phyloP scores from a whole-genome alignment of 2,113 vertebrate genomes.

The Cyprinodon variegatus region DNA sequence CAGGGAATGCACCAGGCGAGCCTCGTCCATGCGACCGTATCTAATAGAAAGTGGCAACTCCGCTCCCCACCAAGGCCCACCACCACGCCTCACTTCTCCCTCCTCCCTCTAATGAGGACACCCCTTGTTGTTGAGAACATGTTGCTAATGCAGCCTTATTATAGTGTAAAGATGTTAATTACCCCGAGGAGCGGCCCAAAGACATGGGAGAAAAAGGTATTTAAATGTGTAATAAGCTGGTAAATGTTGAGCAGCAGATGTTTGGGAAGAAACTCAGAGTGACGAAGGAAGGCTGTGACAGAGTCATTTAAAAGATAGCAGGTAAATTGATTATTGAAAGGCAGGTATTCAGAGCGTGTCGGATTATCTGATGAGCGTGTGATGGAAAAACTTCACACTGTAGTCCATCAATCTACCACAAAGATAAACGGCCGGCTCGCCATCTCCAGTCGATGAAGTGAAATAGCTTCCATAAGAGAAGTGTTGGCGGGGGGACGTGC shows the following conservation, averaged over 20 bases:
- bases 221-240: slow-evolving; percentile 30
- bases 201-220: neutral
- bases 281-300: slow-evolving; percentile 8
- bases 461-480: neutral
- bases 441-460: neutral
- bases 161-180: slow-evolving; percentile 36
- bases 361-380: slow-evolving; percentile 42
- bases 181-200: neutral
- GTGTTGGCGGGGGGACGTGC: slow-evolving; percentile 4
- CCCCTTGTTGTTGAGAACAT: slow-evolving; percentile 5
- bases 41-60: slow-evolving; percentile 67
- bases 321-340: slow-evolving; percentile 55
- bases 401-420: slow-evolving; percentile 41
- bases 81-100: slow-evolving; percentile 16
- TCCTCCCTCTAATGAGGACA: slow-evolving; percentile 8
- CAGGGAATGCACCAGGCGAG: slow-evolving; percentile 21
- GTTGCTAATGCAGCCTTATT: slow-evolving; percentile 10
- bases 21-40: slow-evolving; percentile 24
- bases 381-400: slow-evolving; percentile 43
- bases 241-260: slow-evolving; percentile 4
- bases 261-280: slow-evolving; percentile 8
- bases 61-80: slow-evolving; percentile 47
- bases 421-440: slow-evolving; percentile 14
- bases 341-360: slow-evolving; percentile 54
- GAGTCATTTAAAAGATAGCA: slow-evolving; percentile 33